A percentile compares a stretch with the other conserved stretches of the same genome.
These are phyloP conservation scores for Ceramica pisi DNA, from an alignment of 2,888 invertebrate genomes.

Conservation along the genomic window DNA sequence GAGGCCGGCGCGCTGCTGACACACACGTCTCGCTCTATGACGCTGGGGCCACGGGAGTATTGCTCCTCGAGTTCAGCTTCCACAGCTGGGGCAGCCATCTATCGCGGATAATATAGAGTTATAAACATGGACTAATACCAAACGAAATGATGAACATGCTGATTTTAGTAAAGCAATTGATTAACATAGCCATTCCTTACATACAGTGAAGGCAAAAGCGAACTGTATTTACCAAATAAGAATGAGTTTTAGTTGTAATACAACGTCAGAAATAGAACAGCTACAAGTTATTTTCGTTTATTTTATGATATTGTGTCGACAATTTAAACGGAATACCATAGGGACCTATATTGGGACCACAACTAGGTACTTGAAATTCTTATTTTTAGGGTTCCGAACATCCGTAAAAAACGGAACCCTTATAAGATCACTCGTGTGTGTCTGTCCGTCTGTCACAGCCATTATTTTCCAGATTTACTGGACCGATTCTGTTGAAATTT, in stretches of 20 bases:
- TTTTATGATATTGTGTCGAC: not conserved
- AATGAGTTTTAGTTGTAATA: not conserved
- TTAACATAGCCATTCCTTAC: not conserved
- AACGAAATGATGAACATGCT: not conserved
- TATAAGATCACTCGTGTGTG: no score
- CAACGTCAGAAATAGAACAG: not conserved
- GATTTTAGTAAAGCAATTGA: slow-evolving; percentile 6
- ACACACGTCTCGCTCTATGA: slow-evolving; percentile 79
- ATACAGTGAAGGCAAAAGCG: not conserved
- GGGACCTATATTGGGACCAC: not conserved
- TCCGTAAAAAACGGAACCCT: no score
- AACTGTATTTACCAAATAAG: not conserved
- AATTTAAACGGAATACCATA: not conserved
- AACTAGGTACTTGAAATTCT: not conserved
- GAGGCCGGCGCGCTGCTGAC: slow-evolving; percentile 78
- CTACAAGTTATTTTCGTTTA: not conserved
- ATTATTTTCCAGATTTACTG: no score
- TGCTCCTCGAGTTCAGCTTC: slow-evolving; percentile 77
- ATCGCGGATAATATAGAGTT: not conserved
- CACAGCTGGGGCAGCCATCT: slow-evolving; percentile 71
- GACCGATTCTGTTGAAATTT: no score
- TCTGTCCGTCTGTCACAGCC: no score
- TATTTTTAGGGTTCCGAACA: no score
- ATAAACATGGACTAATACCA: not conserved
- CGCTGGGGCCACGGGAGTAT: slow-evolving; percentile 73